These are phyloP conservation scores for Lordiphosa clarofinis DNA, from an alignment of 1,140 invertebrate species.

Conservation along the genomic window DNA sequence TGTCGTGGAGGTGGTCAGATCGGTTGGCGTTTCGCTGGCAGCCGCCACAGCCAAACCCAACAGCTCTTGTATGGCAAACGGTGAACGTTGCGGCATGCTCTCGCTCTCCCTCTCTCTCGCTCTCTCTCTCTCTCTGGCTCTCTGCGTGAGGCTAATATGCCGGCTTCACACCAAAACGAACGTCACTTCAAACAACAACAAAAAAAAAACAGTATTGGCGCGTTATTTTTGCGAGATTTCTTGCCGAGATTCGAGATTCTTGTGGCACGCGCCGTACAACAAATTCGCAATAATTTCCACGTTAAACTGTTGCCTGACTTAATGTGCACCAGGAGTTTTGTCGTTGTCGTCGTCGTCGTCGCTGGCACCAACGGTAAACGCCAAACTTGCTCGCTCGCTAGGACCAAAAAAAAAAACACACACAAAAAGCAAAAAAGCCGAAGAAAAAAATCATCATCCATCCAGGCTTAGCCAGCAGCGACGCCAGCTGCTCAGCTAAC, in stretches of 20 bases:
- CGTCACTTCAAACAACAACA: constrained; percentile 1
- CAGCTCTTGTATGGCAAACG: constrained; percentile 95
- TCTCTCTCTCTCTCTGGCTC: too few relatives aligned
- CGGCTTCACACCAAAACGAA: constrained; percentile 12
- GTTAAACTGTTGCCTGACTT: constrained; percentile 78
- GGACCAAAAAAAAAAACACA: constrained; percentile 24
- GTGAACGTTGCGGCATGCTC: constrained; percentile 89
- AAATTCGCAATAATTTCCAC: constrained; percentile 80
- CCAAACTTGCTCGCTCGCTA: constrained; percentile 22
- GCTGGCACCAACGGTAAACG: constrained; percentile 33
- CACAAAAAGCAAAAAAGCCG: constrained; percentile 6
- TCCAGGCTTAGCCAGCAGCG: constrained; percentile 13
- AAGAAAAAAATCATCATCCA: constrained; percentile 9
- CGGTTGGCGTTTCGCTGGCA: constrained; percentile 17
- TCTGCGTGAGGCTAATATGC: constrained; percentile 29
- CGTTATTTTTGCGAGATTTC: constrained; percentile 23
- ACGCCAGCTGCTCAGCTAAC: constrained; percentile 16
- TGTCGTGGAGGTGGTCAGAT: constrained; percentile 23
- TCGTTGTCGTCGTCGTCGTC: constrained; percentile 40
- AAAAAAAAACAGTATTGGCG: constrained; percentile 11
- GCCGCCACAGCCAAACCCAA: constrained; percentile 83
- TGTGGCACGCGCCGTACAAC: constrained; percentile 72
- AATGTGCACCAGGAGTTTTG: constrained; percentile 77
- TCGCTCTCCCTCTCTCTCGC: not conserved
- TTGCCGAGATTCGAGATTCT: not conserved